These are phyloP conservation scores for Homarus americanus DNA, from an alignment of 1,140 invertebrate species.

Conservation along the genomic window DNA sequence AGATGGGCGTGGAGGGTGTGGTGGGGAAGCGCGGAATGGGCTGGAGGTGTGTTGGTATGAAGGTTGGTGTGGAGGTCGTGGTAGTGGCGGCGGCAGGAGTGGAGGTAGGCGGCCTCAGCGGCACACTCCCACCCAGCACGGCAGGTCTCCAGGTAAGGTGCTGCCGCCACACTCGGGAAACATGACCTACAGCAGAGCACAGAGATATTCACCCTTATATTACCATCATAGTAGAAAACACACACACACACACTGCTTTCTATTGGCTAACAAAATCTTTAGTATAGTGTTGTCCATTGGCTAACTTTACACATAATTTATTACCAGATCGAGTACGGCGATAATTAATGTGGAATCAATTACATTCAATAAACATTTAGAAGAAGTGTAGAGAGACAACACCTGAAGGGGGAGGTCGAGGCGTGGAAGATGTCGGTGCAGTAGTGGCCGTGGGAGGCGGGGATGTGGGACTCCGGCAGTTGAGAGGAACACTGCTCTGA, in stretches of 20 bases:
- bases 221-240: no score
- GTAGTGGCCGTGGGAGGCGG: neutral
- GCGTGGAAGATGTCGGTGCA: conserved; percentile 40
- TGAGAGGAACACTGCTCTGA: conserved; percentile 43
- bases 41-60: no score
- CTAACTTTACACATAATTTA: no score
- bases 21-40: neutral
- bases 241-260: no score
- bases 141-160: conserved; percentile 58
- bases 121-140: conserved; percentile 48
- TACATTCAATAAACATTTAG: no score
- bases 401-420: conserved; percentile 34
- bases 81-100: conserved; percentile 46
- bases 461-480: conserved; percentile 35
- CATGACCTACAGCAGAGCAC: no score
- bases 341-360: no score
- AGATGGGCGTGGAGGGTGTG: neutral
- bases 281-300: no score
- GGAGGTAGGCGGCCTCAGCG: conserved; percentile 43
- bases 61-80: conserved; percentile 26
- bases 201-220: no score
- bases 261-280: no score
- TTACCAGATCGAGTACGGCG: no score
- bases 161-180: conserved; percentile 28
- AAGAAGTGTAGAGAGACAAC: no score